Conservation (phyloP, 2,113 vertebrate species). For the Xerus inauris region DNA sequence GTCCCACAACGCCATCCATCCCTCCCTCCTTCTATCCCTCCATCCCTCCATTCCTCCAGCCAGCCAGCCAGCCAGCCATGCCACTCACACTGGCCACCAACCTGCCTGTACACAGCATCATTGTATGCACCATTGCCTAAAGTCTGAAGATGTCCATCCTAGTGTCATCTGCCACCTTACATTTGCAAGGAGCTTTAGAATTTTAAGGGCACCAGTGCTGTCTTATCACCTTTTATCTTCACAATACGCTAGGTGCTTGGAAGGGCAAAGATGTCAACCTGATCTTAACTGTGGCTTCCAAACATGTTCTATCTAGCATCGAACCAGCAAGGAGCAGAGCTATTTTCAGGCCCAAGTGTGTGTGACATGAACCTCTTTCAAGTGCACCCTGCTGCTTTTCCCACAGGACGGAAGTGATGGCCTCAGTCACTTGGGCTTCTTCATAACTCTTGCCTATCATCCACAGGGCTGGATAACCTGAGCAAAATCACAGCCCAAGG, state of each 20-base stretch:
- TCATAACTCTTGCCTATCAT: background rate
- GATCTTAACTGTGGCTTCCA: background rate
- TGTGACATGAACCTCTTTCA: accelerated
- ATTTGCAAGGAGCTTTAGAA: background rate
- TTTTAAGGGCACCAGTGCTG: background rate
- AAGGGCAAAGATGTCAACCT: background rate
- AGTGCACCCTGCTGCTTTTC: background rate
- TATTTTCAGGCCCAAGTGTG: background rate
- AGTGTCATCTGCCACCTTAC: background rate
- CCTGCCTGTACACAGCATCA: background rate
- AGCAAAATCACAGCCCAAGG: constrained; percentile 95
- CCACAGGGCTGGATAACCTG: constrained; percentile 94
- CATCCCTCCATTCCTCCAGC: too few species aligned
- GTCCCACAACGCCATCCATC: accelerated
- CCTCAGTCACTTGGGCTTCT: accelerated
- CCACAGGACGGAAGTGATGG: accelerated
- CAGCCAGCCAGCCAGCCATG: too few species aligned
- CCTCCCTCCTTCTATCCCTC: too few species aligned
- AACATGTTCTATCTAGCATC: background rate
- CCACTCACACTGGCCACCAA: background rate
- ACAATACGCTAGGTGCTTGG: background rate
- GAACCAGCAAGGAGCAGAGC: background rate
- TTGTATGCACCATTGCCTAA: accelerated
- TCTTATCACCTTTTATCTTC: background rate
- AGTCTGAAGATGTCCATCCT: too few species aligned